Evolutionary conservation across 2,797 vertebrate genomes (phyloP).

Genomic region (Fringilla coelebs): DNA sequence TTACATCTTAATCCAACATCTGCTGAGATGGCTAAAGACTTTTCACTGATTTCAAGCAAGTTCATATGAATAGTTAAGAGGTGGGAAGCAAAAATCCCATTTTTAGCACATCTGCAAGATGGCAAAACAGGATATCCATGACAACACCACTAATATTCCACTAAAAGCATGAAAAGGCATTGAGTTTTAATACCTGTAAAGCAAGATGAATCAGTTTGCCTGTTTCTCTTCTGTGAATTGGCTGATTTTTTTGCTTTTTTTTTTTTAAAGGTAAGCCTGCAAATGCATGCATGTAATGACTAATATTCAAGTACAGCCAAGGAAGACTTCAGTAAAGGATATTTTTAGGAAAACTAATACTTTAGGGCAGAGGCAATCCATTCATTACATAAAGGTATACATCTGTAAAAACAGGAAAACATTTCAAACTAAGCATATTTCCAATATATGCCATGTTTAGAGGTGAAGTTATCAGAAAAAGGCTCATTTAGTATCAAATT

Average conservation of each 20-base stretch:
- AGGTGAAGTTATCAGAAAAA: neutral
- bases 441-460: neutral
- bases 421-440: neutral
- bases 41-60: neutral
- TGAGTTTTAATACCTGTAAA: conserved; percentile 57
- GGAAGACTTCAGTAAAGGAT: neutral
- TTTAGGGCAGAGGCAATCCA: neutral
- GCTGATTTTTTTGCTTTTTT: neutral
- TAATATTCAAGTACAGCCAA: neutral
- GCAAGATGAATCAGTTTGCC: conserved; percentile 27
- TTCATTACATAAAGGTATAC: neutral
- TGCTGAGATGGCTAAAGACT: neutral
- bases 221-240: neutral
- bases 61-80: neutral
- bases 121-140: conserved; percentile 62
- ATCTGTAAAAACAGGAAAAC: neutral
- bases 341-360: neutral
- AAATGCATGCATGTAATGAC: neutral
- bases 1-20: neutral
- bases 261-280: neutral
- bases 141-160: conserved; percentile 45
- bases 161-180: conserved; percentile 56
- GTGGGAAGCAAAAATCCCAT: neutral
- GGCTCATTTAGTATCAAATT: neutral
- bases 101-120: conserved; percentile 52